Base-by-base conservation (phyloP, 2,797 vertebrate species). In the Atherinosoma microstoma region DNA sequence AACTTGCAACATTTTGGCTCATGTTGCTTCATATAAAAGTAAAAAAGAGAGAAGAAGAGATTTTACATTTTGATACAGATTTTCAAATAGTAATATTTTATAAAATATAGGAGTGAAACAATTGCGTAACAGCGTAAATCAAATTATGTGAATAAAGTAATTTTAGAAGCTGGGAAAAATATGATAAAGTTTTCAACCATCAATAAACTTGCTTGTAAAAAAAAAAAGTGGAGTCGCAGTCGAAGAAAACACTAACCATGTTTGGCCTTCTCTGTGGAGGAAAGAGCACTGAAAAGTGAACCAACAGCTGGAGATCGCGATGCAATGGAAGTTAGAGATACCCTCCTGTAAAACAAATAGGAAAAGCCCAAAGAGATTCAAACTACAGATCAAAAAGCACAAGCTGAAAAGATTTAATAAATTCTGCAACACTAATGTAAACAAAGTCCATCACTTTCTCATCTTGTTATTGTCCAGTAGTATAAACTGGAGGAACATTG, bases 311-410 rank as follows among this genome's bases (percentile, higher is more conserved):
- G 81, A 1, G 84, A 80, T 15, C 93, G 93, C 57, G 91, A 22
- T 75, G 93, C 95, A 68, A 97, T 45, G 1, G 97, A 91, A 79
- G 93, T 96, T 89, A 98, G 88, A 72, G 95, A 97, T 64, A 98
- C 93, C 88, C 97, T 95, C 94, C 98, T 99, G 82, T 51, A 87
- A 27, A 87, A 88, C 60, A 88, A 79, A 78, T 0, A 71, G 2
- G 58, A 47, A 24, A 4, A 61, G 60, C 0, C n/a, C 62, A 16
- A 59, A 65, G 30, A 78, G 0, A 24, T n/a, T 36, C 5, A 56
- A 60, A 30, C 45, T 10, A 13, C 13, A 40, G 22, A 35, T 36
- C 6, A 34, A 32, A 34, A 24, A 18, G 13, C 7, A 20, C 29
- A 34, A 36, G 20, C 29, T 35, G 7, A 20, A n/a, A 42, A 53